These are phyloP conservation scores for Planiliza haematocheilus DNA, from an alignment of 2,113 vertebrate genomes.

Conservation along the genomic window DNA sequence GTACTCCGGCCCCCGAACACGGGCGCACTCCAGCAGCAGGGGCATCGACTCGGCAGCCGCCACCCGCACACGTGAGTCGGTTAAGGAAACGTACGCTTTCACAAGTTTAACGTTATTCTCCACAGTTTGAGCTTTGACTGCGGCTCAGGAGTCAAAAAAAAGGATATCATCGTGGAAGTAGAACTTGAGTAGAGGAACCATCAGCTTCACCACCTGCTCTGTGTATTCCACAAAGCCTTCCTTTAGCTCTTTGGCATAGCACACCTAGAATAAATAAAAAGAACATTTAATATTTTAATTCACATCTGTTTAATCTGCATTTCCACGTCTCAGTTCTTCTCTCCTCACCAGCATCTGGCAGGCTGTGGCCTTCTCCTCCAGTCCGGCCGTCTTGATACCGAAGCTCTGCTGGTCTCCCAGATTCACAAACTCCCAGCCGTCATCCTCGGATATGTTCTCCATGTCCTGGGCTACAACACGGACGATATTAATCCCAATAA, in stretches of 20 bases:
- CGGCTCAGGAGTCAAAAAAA: slow-evolving; percentile 16
- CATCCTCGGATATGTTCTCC: slow-evolving; percentile 98
- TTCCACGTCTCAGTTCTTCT: not conserved
- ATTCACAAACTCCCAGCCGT: slow-evolving; percentile 99
- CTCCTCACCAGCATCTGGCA: slow-evolving; percentile 97
- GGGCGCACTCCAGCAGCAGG: slow-evolving; percentile 93
- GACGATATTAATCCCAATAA: not conserved
- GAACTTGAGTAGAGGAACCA: slow-evolving; percentile 98
- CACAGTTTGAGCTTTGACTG: too few species aligned
- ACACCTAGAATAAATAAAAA: slow-evolving; percentile 86
- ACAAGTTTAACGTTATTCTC: too few species aligned
- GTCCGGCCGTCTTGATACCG: slow-evolving; percentile 97
- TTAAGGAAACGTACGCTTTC: too few species aligned
- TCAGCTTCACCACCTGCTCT: slow-evolving; percentile 98
- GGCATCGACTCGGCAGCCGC: slow-evolving; percentile 98
- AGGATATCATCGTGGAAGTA: slow-evolving; percentile 99
- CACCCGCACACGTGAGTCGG: slow-evolving; percentile 88
- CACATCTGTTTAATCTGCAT: too few species aligned
- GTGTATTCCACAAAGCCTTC: slow-evolving; percentile 99
- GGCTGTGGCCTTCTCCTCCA: slow-evolving; percentile 98
- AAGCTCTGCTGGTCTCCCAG: slow-evolving; percentile 99
- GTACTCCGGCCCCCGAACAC: slow-evolving; percentile 94
- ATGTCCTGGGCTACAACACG: slow-evolving; percentile 93
- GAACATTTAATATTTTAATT: not conserved
- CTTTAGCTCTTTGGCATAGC: slow-evolving; percentile 98